Conservation (phyloP, 2,888 invertebrate genomes). For the Mythimna albipuncta region DNA sequence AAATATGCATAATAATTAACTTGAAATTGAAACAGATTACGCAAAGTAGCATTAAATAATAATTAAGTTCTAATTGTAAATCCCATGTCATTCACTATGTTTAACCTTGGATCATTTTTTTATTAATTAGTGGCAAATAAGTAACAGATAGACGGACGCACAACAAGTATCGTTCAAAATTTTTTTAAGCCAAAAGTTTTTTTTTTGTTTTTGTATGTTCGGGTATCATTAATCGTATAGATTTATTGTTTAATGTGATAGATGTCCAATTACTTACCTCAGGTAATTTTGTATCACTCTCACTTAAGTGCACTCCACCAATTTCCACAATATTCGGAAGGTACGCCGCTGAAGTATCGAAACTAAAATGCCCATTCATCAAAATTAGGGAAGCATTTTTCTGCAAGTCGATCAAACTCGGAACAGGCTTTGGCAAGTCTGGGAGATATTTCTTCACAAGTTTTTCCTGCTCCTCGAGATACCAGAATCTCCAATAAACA, state of each 20-base stretch:
- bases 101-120: background rate
- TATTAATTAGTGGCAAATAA: background rate
- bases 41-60: background rate
- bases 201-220: background rate
- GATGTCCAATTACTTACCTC: slow-evolving; percentile 67
- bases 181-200: background rate
- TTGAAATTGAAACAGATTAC: slow-evolving; percentile 19
- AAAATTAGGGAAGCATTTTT: slow-evolving; percentile 83
- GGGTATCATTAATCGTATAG: background rate
- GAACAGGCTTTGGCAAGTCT: slow-evolving; percentile 78
- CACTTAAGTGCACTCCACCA: slow-evolving; percentile 89
- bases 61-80: background rate
- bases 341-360: slow-evolving; percentile 84
- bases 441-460: slow-evolving; percentile 80
- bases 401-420: slow-evolving; percentile 82
- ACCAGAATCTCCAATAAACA: slow-evolving; percentile 82
- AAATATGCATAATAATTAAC: slow-evolving; percentile 29
- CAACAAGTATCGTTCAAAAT: background rate
- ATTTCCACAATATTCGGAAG: slow-evolving; percentile 90
- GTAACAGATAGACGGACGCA: too few relatives aligned
- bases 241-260: background rate
- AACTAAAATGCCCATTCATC: slow-evolving; percentile 88
- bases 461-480: slow-evolving; percentile 79
- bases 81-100: too few relatives aligned
- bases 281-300: slow-evolving; percentile 77